Conservation (phyloP, 2,113 vertebrate species). For the Strigops habroptila region DNA sequence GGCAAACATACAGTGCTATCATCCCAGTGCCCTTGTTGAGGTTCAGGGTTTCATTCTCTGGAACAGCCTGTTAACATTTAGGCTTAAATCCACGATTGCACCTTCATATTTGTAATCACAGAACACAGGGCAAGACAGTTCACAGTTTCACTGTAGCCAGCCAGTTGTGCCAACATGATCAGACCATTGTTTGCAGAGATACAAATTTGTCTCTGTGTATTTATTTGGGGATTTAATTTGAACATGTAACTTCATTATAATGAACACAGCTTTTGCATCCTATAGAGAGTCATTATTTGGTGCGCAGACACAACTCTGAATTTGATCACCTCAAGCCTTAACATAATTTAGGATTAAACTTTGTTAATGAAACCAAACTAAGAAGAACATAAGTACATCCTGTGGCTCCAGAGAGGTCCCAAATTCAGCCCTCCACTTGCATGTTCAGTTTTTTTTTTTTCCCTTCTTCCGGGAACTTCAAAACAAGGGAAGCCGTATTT, state of each 20-base stretch:
- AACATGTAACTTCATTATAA: neutral
- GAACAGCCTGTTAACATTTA: neutral
- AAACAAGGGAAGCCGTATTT: rapidly evolving
- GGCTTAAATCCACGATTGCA: neutral
- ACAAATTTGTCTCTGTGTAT: neutral
- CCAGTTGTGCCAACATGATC: neutral
- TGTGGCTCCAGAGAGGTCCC: neutral
- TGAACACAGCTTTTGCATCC: neutral
- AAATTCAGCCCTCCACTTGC: neutral
- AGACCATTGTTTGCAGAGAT: neutral
- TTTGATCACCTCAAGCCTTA: neutral
- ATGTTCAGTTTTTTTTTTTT: neutral
- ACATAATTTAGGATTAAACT: neutral
- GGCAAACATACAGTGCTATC: neutral
- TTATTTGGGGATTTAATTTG: neutral
- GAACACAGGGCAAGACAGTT: neutral
- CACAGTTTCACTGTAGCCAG: neutral
- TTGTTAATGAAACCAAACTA: neutral
- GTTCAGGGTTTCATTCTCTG: neutral
- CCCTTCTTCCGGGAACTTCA: neutral
- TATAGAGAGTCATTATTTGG: neutral
- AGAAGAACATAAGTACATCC: neutral
- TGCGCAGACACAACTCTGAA: neutral
- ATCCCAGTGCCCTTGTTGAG: neutral
- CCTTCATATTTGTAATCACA: neutral